Evolutionary conservation across 2,797 vertebrate species (phyloP), one percentile per base, ranked within the genome.

Genomic region (Hippocampus kuda): DNA sequence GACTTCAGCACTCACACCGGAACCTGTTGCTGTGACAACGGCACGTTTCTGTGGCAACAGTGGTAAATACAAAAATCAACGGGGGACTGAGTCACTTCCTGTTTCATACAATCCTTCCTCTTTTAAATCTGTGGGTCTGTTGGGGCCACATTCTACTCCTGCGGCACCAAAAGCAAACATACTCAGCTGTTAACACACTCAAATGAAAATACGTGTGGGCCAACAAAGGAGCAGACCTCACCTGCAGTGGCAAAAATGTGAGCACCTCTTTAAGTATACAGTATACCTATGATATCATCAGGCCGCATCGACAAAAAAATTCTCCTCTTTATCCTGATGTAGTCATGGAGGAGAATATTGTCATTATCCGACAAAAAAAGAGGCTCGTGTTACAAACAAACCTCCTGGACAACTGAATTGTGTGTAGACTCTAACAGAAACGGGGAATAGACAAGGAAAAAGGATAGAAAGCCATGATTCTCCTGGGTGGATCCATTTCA

Each of bases 81-180:
- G 87, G 69, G 71, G 73, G 86, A 82, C 83, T 85, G 89, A 92
- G 86, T 93, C 92, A 92, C 89, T 90, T 93, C 92, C 92, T 92
- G 89, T 80, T 79, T 77, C 63, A 26, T 71, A 73, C 69, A 65
- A 72, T 74, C 67, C 77, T 85, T 88, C 86, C 86, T 86, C 81
- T 85, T 88, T 84, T 81, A 27, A 77, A 76, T 22, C 27, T 20
- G 64, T 10, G 41, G 75, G 74, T 57, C 60, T 22, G 30, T 61
- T 13, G 11, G 10, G 11, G 53, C 53, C n/a, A 1, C 34, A 69
- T 49, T 70, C 20, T 34, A 70, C 13, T 26, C 57, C 46, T 46
- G 63, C 73, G 63, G 26, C 26, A 51, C 12, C 22, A 4, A 3
- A 54, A 15, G 46, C 67, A 53, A 49, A 66, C 69, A 44, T 2